These are phyloP conservation scores for Drosophila oshimai DNA, from an alignment of 1,140 invertebrate genomes.

Conservation along the genomic window DNA sequence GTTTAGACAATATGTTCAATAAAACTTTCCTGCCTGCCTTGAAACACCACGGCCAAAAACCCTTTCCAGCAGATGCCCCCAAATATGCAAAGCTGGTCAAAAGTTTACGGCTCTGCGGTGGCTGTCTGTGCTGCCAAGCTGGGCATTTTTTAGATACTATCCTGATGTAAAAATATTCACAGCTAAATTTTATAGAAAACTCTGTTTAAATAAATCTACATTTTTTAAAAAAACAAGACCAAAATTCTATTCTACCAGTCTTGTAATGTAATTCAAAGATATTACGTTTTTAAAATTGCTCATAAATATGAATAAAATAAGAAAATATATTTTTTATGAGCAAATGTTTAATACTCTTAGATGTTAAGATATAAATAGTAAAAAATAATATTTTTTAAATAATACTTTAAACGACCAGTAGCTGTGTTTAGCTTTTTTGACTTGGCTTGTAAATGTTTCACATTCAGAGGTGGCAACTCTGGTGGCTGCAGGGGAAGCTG, in stretches of 20 bases:
- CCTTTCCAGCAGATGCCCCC: conserved; percentile 19
- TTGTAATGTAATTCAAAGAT: no score
- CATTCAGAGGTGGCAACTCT: background rate
- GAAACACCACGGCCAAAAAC: background rate
- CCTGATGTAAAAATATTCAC: no score
- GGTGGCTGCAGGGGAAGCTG: background rate
- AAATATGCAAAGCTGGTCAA: conserved; percentile 45
- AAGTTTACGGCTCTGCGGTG: conserved; percentile 32
- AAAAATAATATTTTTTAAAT: no score
- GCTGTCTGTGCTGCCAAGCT: background rate
- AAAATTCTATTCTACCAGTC: no score
- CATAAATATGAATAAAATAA: no score
- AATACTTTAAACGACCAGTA: no score
- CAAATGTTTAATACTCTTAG: no score
- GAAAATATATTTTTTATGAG: no score
- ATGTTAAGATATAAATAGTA: no score
- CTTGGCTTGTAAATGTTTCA: background rate
- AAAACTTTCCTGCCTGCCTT: conserved; percentile 52
- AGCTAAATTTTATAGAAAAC: background rate
- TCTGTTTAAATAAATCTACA: no score
- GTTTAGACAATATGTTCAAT: conserved; percentile 77
- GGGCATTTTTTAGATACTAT: background rate
- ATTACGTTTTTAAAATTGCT: no score
- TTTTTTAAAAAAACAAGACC: no score
- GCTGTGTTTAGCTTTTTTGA: background rate